A percentile compares a stretch with the other conserved stretches of the same genome.
phyloP scores from a whole-genome alignment of 2,797 vertebrate species.

The Euthynnus affinis region DNA sequence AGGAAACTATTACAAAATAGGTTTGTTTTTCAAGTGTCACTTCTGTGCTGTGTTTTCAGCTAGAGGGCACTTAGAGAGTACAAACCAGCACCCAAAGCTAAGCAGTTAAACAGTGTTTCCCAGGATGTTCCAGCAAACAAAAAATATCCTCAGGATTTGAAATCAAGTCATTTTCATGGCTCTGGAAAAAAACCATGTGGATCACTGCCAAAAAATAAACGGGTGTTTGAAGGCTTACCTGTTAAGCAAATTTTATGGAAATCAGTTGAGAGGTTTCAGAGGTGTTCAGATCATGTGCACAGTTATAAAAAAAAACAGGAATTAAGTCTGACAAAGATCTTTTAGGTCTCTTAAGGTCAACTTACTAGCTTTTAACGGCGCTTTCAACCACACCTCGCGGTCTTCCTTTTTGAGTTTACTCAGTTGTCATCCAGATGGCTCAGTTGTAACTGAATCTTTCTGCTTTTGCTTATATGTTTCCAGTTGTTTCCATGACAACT shows the following conservation, averaged over 20 bases:
- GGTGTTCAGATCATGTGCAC: not conserved
- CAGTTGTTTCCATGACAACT: not conserved
- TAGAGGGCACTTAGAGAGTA: not conserved
- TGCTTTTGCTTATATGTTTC: not conserved
- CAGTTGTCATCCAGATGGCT: not conserved
- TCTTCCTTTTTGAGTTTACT: not conserved
- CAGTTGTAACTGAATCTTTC: not conserved
- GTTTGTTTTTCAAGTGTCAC: not conserved
- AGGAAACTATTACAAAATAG: not conserved
- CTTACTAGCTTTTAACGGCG: too few relatives aligned
- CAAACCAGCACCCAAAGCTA: not conserved
- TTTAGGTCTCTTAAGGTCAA: too few relatives aligned
- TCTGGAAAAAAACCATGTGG: not conserved
- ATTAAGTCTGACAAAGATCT: not conserved
- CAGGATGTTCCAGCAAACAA: not conserved
- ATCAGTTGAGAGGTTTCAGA: not conserved
- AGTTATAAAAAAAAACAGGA: not conserved
- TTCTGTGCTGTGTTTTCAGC: constrained; percentile 1
- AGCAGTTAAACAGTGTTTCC: not conserved
- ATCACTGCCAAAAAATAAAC: not conserved
- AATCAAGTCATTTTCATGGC: not conserved
- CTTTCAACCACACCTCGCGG: not conserved
- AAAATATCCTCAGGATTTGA: not conserved
- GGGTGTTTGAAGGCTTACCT: not conserved
- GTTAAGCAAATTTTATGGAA: not conserved